Base-by-base conservation (phyloP, 1,140 invertebrate genomes). In the Pygmarrhopalites habei region DNA sequence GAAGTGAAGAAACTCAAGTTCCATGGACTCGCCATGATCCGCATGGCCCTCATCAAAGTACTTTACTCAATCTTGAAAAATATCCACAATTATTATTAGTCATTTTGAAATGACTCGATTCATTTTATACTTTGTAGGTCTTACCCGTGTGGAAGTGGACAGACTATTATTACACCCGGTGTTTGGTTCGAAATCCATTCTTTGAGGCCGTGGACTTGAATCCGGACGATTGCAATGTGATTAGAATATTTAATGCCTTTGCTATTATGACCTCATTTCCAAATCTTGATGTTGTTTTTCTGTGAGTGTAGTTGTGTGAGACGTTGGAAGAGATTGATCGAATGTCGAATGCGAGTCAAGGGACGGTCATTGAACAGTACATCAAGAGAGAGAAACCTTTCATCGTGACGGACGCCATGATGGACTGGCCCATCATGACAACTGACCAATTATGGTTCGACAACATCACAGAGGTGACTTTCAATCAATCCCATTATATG, bases 81-180 rank as follows among this genome's bases (percentile, higher is more conserved):
- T 21, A 28, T 14, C 7, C 17, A 10, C 3, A 28, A 5, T 26
- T 39, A 2, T 2, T 52, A 52, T 52, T 17, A 23, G 14, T 32
- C 15, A 14, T 21, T 25, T 41, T 21, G 35, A 12, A 57, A n/a
- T 35, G 14, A 57, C 12, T 10, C 14, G 5, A 32, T 32, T 57
- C 39, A 17, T 23, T 35, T n/a, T 14, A 35, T 4, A 10, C 44
- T 17, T 32, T 60, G n/a, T 64, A 79, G 77, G 70, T 88, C 10
- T 72, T 89, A 12, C 86, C 87, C 1, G 77, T 86, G 32, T 89
- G 85, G 84, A 85, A 90, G 71, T 91, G 88, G 88, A 85, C 85
- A n/a, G 79, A 81, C 7, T 73, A 89, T 17, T 89, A 88, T 70
- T 83, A 86, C 71, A 82, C 84, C 60, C 80, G 81, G 52, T 91